Percentiles rank a stretch among this genome's conserved stretches.
Conservation (phyloP, 2,797 vertebrate genomes). For the Hydrophis major region DNA sequence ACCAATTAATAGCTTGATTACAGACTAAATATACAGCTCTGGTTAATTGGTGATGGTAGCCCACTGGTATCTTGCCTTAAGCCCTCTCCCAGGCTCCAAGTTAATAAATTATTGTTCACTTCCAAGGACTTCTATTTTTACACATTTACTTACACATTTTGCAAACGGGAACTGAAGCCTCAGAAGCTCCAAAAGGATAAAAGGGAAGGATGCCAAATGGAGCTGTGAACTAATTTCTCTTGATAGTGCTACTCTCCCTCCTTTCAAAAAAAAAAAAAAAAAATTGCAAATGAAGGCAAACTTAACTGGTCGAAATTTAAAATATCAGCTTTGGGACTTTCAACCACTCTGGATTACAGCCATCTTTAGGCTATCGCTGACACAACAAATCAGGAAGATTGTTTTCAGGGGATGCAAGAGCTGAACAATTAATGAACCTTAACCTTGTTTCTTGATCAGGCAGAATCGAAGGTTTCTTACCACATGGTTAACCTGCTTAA, state of each 20-base stretch:
- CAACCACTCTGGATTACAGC: not conserved
- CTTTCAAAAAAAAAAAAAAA: not conserved
- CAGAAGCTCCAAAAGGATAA: constrained; percentile 28
- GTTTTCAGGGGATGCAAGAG: not conserved
- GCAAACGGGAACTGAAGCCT: constrained; percentile 2
- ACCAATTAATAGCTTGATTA: constrained; percentile 39
- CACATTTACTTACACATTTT: not conserved
- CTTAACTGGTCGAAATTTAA: not conserved
- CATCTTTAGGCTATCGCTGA: not conserved
- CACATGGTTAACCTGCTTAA: not conserved
- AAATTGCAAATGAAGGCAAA: not conserved
- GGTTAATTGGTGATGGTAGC: constrained; percentile 25
- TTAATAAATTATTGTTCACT: not conserved
- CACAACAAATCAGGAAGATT: not conserved
- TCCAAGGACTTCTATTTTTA: not conserved
- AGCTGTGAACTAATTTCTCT: not conserved
- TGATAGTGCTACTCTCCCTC: not conserved
- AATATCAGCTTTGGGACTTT: not conserved
- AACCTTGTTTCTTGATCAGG: not conserved
- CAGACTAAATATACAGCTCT: constrained; percentile 24
- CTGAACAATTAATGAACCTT: not conserved
- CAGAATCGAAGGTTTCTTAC: not conserved
- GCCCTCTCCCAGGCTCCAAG: not conserved
- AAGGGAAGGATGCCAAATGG: not conserved
- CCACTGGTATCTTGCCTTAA: not conserved